These are phyloP conservation scores for Ametastegia equiseti DNA, from an alignment of 2,888 invertebrate species.

Conservation along the genomic window DNA sequence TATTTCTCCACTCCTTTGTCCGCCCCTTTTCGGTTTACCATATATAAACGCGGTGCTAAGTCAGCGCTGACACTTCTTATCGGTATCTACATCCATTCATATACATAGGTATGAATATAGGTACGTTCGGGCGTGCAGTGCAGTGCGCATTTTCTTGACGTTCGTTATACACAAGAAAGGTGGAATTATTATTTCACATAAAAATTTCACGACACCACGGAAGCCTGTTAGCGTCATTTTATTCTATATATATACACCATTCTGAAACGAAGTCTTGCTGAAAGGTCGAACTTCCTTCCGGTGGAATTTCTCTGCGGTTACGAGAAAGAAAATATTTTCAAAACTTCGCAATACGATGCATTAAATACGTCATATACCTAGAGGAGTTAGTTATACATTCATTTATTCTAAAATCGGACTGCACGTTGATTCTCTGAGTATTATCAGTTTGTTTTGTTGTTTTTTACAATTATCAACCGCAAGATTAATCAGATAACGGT, in stretches of 20 bases:
- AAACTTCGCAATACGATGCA: neutral
- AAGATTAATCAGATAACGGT: no score
- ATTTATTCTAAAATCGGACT: no score
- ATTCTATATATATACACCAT: no score
- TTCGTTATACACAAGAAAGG: no score
- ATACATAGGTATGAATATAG: neutral
- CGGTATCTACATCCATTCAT: neutral
- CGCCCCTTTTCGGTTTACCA: conserved; percentile 12
- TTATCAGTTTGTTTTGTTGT: no score
- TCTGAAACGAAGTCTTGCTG: neutral
- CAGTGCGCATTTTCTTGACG: neutral
- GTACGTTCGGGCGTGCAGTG: neutral
- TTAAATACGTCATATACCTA: no score
- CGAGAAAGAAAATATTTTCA: neutral
- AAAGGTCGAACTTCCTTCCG: neutral
- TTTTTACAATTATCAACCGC: no score
- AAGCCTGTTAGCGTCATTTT: neutral
- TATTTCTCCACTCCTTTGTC: neutral
- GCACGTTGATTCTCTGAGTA: no score
- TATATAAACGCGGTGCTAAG: conserved; percentile 3
- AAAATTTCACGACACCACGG: neutral
- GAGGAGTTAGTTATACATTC: no score
- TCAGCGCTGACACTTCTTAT: conserved; percentile 30
- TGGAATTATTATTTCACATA: neutral
- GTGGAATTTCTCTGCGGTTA: neutral